These are phyloP conservation scores for Lepus oiostolus DNA, from an alignment of 2,797 vertebrate species.

Conservation along the genomic window DNA sequence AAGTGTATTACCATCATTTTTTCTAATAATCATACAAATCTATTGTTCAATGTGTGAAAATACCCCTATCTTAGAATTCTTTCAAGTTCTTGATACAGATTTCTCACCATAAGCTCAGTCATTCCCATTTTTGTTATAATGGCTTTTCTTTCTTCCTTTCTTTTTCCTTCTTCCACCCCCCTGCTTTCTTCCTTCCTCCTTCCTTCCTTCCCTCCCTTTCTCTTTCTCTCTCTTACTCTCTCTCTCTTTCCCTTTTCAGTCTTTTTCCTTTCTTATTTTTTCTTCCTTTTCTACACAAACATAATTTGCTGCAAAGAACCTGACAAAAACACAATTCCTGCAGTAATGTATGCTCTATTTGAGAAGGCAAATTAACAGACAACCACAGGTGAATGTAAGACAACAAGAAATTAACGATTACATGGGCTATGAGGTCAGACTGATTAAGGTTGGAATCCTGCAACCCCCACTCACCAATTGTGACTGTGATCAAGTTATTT, in stretches of 20 bases:
- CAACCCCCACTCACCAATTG: not conserved
- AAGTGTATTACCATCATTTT: not conserved
- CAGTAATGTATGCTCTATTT: not conserved
- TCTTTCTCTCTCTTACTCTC: not conserved
- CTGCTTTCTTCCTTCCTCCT: too few relatives aligned
- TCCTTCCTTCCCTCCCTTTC: not conserved
- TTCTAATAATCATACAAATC: not conserved
- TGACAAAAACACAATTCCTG: not conserved
- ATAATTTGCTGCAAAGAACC: not conserved
- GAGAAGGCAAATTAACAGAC: not conserved
- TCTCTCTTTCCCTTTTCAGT: not conserved
- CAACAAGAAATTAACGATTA: not conserved
- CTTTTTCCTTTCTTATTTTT: not conserved
- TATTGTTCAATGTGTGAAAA: slow-evolving; percentile 2
- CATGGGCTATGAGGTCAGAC: not conserved
- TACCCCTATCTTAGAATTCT: not conserved
- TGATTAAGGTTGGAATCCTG: not conserved
- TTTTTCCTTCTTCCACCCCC: too few relatives aligned
- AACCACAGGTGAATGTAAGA: not conserved
- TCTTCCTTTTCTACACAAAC: not conserved
- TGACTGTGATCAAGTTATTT: slow-evolving; percentile 8
- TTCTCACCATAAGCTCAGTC: not conserved
- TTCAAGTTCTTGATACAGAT: not conserved
- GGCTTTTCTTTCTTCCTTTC: rapidly evolving
- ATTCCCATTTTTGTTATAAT: not conserved